Evolutionary conservation across 2,888 invertebrate genomes (phyloP).

Genomic region (Exocentrus adspersus): DNA sequence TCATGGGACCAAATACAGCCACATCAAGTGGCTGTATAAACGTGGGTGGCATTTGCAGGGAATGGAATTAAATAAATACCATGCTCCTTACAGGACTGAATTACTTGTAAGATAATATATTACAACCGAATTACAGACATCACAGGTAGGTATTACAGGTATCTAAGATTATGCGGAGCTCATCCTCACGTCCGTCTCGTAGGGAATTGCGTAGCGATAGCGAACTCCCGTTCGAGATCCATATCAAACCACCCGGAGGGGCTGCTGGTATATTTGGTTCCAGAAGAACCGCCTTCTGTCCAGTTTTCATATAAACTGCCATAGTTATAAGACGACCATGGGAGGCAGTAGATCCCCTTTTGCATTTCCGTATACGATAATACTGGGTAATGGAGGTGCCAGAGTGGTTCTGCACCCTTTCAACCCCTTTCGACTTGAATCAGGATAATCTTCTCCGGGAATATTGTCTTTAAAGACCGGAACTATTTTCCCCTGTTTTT

Average conservation of each 20-base stretch:
- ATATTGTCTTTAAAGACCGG: no score
- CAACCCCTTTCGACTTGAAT: no score
- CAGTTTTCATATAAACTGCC: slow-evolving; percentile 7
- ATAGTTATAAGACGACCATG: slow-evolving; percentile 15
- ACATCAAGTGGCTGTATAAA: slow-evolving; percentile 36
- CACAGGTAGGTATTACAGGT: no score
- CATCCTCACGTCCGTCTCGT: not conserved
- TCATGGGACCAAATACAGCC: slow-evolving; percentile 33
- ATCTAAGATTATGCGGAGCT: no score
- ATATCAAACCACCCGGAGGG: not conserved
- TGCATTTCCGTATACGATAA: slow-evolving; percentile 1
- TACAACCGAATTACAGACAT: no score
- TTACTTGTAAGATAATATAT: slow-evolving; percentile 53
- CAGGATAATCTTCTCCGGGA: no score
- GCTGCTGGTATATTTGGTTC: not conserved
- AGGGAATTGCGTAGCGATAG: not conserved
- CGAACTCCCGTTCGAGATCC: not conserved
- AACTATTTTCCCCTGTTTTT: no score
- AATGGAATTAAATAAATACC: slow-evolving; percentile 31
- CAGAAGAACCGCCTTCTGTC: slow-evolving; percentile 7
- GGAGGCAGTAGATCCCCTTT: slow-evolving; percentile 12
- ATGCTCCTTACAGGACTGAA: slow-evolving; percentile 32
- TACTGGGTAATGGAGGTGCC: no score
- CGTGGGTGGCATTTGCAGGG: slow-evolving; percentile 39
- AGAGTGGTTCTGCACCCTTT: no score